These are phyloP conservation scores for Calameuta filiformis DNA, from an alignment of 2,888 invertebrate species.

Conservation along the genomic window DNA sequence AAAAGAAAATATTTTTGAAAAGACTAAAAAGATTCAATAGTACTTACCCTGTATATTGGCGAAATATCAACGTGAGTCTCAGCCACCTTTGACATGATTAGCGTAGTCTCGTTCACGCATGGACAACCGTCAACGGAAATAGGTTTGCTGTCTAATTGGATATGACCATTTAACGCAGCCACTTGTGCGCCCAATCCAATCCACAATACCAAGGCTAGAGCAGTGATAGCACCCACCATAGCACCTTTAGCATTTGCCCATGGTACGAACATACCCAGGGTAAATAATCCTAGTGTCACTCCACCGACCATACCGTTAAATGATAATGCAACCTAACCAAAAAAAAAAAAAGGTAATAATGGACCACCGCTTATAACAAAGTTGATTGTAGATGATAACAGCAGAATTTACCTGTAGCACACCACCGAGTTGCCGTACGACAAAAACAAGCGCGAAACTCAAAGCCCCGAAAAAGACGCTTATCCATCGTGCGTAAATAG, in stretches of 20 bases:
- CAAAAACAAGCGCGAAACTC: constrained; percentile 85
- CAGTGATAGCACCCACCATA: constrained; percentile 73
- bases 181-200: constrained; percentile 78
- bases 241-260: constrained; percentile 87
- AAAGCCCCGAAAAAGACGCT: constrained; percentile 79
- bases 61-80: constrained; percentile 37
- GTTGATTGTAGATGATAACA: not conserved
- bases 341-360: not conserved
- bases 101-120: constrained; percentile 62
- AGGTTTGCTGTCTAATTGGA: constrained; percentile 64
- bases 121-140: constrained; percentile 70
- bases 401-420: constrained; percentile 76
- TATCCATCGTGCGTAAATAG: constrained; percentile 76
- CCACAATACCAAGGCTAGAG: constrained; percentile 71
- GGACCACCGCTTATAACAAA: not conserved
- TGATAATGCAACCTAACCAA: constrained; percentile 78
- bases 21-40: not conserved
- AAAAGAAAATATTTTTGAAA: not conserved
- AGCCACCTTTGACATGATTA: constrained; percentile 7
- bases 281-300: constrained; percentile 86
- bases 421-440: constrained; percentile 87
- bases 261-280: constrained; percentile 89
- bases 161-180: constrained; percentile 66
- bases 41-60: constrained; percentile 52
- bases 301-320: constrained; percentile 92